Conservation (phyloP, 2,888 invertebrate species). For the Heliconius ethilla region DNA sequence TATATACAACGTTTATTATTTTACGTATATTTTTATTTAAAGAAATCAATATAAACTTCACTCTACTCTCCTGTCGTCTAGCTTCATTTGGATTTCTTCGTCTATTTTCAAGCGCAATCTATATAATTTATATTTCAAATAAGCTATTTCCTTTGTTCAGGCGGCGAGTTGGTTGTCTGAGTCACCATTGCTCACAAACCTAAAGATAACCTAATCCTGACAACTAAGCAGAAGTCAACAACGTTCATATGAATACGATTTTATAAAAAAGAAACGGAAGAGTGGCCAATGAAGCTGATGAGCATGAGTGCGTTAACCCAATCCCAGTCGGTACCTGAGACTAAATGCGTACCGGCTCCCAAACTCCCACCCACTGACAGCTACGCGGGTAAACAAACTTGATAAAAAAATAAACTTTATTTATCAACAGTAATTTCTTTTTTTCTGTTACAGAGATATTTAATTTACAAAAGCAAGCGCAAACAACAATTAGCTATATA, state of each 20-base stretch:
- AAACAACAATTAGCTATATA: neutral
- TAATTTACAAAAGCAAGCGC: constrained; percentile 27
- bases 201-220: constrained; percentile 37
- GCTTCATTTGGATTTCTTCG: neutral
- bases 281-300: constrained; percentile 57
- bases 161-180: constrained; percentile 15
- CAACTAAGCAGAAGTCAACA: constrained; percentile 23
- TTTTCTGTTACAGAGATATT: too few relatives aligned
- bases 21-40: neutral
- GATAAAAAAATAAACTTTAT: constrained; percentile 56
- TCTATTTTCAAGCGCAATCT: constrained; percentile 11
- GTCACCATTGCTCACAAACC: constrained; percentile 28
- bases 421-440: constrained; percentile 34
- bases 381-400: constrained; percentile 64
- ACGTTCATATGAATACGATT: constrained; percentile 37
- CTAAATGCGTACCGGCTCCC: constrained; percentile 64
- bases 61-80: neutral
- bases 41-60: neutral
- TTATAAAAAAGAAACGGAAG: constrained; percentile 56
- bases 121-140: constrained; percentile 28
- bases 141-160: constrained; percentile 32
- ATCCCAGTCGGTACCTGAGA: constrained; percentile 56
- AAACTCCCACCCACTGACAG: constrained; percentile 57
- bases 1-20: neutral
- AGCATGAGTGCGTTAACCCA: constrained; percentile 70